Evolutionary conservation across 2,797 vertebrate species (phyloP), one percentile per base, ranked within the genome.

Genomic region (Enteromius radiatus): DNA sequence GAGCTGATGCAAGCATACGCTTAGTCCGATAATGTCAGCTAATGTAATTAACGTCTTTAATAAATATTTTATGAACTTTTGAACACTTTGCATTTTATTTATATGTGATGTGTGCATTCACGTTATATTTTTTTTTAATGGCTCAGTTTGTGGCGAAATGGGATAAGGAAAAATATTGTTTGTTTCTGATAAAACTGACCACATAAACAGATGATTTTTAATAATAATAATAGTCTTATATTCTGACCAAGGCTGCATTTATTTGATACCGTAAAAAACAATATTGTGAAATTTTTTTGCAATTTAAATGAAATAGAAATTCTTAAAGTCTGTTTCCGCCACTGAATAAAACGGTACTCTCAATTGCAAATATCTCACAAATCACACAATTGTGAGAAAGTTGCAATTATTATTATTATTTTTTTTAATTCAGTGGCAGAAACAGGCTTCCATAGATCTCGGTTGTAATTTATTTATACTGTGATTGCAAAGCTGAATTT

Each of bases 51-150:
- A 12, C 10, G 9, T 79, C 15, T 54, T 68, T 21, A 59, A 61
- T 65, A 65, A 80, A 71, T 80, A 61, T 80, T 69, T 78, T 11
- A 19, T 0, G 5, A 38, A 19, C 36, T 79, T 67, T 52, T 21
- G 1, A 54, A 36, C 3, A 26, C 63, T 26, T 64, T 47, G 3
- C 21, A 54, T 54, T n/a, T 49, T 0, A 54, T 54, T 21, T 54
- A 52, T 52, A 8, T 52, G 52, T 54, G 52, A 54, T 3, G 21
- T 26, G 56, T 26, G 23, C n/a, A 1, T 26, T 52, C 5, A 3
- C 3, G 8, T 54, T 41, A 38, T 41, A 21, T 1, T 43, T 69
- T 26, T 26, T 23, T 69, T 9, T 23, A 41, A n/a, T n/a, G 12
- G n/a, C 38, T 43, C 12, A 15, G n/a, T 69, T 69, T 2, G 41